These are phyloP conservation scores for Didymodactylos carnosus DNA, from an alignment of 2,888 invertebrate species.

Conservation along the genomic window DNA sequence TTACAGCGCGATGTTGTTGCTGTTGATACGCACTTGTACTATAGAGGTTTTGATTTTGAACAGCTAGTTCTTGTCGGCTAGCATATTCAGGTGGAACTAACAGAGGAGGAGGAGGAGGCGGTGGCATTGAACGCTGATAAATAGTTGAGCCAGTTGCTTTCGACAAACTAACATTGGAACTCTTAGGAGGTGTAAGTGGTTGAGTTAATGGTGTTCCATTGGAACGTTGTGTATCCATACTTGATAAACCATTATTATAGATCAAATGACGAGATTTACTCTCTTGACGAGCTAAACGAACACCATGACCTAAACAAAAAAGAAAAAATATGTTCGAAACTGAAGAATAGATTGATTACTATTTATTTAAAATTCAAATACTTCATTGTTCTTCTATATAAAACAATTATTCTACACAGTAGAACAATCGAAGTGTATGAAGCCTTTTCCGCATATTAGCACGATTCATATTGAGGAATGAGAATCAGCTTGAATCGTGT, in stretches of 20 bases:
- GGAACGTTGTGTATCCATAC: conserved; percentile 14
- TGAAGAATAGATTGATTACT: not conserved
- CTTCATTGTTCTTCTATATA: too few species aligned
- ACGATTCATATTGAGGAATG: too few species aligned
- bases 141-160: not conserved
- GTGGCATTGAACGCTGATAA: not conserved
- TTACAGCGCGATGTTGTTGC: too few species aligned
- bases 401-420: too few species aligned
- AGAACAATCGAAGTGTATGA: too few species aligned
- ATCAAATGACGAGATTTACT: conserved; percentile 28
- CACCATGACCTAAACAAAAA: not conserved
- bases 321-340: not conserved
- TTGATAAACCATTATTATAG: conserved; percentile 33
- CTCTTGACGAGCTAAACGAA: not conserved
- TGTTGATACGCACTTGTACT: not conserved
- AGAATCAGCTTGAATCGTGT: too few species aligned
- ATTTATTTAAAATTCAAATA: too few species aligned
- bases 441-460: too few species aligned
- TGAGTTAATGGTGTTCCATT: too few species aligned
- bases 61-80: not conserved
- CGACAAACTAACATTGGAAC: not conserved
- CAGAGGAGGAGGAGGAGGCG: not conserved
- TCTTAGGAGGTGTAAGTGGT: not conserved
- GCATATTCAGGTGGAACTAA: not conserved
- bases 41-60: not conserved